Base-by-base conservation (phyloP, 2,888 invertebrate species). In the Galerucella nymphaeae region DNA sequence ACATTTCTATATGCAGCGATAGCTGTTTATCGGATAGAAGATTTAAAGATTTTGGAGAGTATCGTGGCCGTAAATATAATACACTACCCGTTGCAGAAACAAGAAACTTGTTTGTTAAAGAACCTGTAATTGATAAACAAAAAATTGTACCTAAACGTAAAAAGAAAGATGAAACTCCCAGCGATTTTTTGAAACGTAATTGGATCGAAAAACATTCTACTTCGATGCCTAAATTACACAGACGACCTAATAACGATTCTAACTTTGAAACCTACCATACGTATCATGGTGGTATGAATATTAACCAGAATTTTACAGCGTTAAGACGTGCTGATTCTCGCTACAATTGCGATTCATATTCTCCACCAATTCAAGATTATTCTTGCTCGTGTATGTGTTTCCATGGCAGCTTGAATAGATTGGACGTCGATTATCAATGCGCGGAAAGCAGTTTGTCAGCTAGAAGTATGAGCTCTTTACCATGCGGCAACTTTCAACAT, bases 201-300 rank as follows among this genome's bases (percentile, higher is more conserved):
- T 80, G 80, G 80, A 85, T 84, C 77, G 81, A 86, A 62, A 87
- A 87, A 79, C 87, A 87, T 76, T 87, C 86, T 20, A 80, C 83
- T 42, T 87, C 87, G 13, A 83, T 87, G 84, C 85, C 85, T 38
- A 86, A 85, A 77, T 77, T 87, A 66, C 76, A 81, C 8, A 77
- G 77, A 66, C 75, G 71, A 66, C 72, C 58, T 58, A 71, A 48
- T 38, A 71, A 61, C 14, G 79, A 79, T 6, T 57, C 66, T 53
- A 68, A 63, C 64, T 82, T 81, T 66, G 80, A 83, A 72, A 83
- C 81, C 55, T 87, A 87, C 78, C 86, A 87, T 75, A 88, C 88
- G 14, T 82, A 87, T 45, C 88, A 88, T 75, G 85, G 84, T 76
- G 81, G 76, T 50, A 80, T 75, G 62, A 73, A 76, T 48, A 75